These are phyloP conservation scores for Porites evermanni DNA, from an alignment of 92 coral and sea anemone genomes.

Conservation along the genomic window DNA sequence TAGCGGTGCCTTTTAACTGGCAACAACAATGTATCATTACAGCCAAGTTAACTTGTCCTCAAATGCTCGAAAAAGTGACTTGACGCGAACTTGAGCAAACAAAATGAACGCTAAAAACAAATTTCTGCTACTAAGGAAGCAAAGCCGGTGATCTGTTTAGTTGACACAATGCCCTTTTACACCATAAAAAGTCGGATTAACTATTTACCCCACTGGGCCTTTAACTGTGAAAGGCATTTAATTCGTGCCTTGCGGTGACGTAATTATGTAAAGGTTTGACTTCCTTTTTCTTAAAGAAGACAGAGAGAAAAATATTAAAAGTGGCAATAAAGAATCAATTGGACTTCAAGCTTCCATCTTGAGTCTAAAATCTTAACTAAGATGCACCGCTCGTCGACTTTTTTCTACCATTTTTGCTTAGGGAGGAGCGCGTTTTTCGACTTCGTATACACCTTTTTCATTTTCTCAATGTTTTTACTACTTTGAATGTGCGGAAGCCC, in stretches of 20 bases:
- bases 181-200: background rate
- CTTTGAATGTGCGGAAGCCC: background rate
- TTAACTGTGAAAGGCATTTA: conserved; percentile 4
- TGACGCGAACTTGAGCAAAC: background rate
- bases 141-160: conserved; percentile 16
- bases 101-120: background rate
- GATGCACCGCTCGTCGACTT: no score
- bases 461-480: background rate
- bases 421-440: no score
- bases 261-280: conserved; percentile 6
- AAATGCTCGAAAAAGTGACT: conserved; percentile 12
- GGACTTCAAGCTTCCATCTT: conserved; percentile 1
- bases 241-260: conserved; percentile 11
- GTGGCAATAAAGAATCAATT: background rate
- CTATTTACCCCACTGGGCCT: conserved; percentile 27
- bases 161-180: conserved; percentile 1
- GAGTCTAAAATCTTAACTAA: background rate
- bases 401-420: no score
- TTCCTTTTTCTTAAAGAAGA: background rate
- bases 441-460: no score
- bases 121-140: background rate
- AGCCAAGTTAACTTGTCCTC: background rate
- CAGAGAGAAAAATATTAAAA: background rate
- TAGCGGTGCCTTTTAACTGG: conserved; percentile 39
- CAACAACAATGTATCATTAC: conserved; percentile 34